Evolutionary conservation across 2,888 invertebrate genomes (phyloP).

Genomic region (Cactoblastis cactorum): DNA sequence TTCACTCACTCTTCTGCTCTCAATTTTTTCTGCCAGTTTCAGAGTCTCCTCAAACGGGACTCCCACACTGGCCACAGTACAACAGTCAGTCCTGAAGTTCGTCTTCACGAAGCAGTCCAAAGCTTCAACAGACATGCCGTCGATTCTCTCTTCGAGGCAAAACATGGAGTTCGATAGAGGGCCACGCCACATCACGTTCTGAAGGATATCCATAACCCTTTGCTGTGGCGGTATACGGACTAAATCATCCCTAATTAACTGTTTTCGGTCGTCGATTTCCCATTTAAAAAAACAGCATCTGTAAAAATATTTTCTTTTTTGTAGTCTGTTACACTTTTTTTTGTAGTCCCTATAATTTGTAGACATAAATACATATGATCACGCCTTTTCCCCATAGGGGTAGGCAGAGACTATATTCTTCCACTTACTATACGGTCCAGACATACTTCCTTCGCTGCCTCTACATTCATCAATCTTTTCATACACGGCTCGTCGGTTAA

Average conservation of each 20-base stretch:
- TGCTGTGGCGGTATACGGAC: slow-evolving; percentile 40
- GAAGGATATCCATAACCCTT: slow-evolving; percentile 52
- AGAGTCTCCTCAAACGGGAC: slow-evolving; percentile 56
- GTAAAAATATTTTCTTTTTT: too few species aligned
- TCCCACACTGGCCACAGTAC: slow-evolving; percentile 52
- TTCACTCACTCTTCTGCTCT: slow-evolving; percentile 34
- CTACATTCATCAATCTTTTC: too few species aligned
- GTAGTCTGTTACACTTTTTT: too few species aligned
- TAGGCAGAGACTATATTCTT: too few species aligned
- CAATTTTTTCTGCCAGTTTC: slow-evolving; percentile 48
- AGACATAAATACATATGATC: too few species aligned
- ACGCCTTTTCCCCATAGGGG: too few species aligned
- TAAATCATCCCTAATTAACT: slow-evolving; percentile 44
- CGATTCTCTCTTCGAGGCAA: slow-evolving; percentile 44
- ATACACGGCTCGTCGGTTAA: too few species aligned
- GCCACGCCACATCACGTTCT: slow-evolving; percentile 55
- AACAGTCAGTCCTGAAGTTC: slow-evolving; percentile 42
- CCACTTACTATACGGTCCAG: too few species aligned
- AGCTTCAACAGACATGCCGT: slow-evolving; percentile 32
- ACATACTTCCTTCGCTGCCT: too few species aligned
- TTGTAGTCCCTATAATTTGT: too few species aligned
- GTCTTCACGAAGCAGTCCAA: slow-evolving; percentile 33
- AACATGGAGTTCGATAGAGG: slow-evolving; percentile 53
- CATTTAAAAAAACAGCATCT: slow-evolving; percentile 51
- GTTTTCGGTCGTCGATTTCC: slow-evolving; percentile 49